Evolutionary conservation across 2,113 vertebrate genomes (phyloP).

Genomic region (Psophia crepitans): DNA sequence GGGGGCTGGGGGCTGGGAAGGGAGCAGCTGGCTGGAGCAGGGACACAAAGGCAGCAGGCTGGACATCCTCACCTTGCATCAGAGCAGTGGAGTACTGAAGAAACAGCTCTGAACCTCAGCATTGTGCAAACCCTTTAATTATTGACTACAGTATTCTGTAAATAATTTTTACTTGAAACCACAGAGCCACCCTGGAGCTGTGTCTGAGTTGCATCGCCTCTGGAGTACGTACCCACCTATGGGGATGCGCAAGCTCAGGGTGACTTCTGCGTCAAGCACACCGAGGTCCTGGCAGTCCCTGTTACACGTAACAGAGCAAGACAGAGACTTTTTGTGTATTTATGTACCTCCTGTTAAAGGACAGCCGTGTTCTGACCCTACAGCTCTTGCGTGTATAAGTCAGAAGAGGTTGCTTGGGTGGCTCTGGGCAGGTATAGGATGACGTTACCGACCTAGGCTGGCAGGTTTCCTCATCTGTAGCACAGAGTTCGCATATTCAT

Average conservation of each 20-base stretch:
- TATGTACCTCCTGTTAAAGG: neutral
- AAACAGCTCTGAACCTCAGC: neutral
- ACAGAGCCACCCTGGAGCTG: neutral
- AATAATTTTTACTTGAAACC: neutral
- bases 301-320: rapidly evolving
- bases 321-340: neutral
- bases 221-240: neutral
- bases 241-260: neutral
- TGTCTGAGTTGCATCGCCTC: neutral
- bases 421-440: neutral
- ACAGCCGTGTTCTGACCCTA: neutral
- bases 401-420: too few relatives aligned
- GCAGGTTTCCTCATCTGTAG: too few relatives aligned
- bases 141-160: neutral
- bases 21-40: neutral
- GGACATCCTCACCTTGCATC: neutral
- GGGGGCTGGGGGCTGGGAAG: too few relatives aligned
- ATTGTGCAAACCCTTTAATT: neutral
- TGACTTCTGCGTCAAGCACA: neutral
- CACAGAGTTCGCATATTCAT: neutral
- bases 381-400: too few relatives aligned
- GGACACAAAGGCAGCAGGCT: neutral
- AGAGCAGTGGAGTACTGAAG: neutral
- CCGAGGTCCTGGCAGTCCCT: neutral
- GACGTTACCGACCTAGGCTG: neutral